Evolutionary conservation across 2,888 invertebrate genomes (phyloP).

Genomic region (Ligdia adustata): DNA sequence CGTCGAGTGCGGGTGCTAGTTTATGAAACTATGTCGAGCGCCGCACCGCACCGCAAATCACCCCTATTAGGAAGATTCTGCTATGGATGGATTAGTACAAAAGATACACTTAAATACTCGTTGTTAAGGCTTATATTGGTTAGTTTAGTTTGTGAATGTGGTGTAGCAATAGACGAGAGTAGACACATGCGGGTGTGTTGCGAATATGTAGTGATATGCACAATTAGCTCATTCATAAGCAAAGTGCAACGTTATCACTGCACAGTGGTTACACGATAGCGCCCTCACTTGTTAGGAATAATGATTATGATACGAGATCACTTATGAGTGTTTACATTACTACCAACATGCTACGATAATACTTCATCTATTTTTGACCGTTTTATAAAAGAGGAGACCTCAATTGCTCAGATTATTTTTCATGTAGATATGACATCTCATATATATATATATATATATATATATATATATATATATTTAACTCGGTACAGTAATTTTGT

Average conservation of each 20-base stretch:
- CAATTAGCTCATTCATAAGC: slow-evolving; percentile 27
- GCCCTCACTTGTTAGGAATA: too few species aligned
- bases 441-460: too few species aligned
- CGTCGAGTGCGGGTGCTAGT: slow-evolving; percentile 13
- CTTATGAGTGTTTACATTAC: too few species aligned
- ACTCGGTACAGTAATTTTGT: too few species aligned
- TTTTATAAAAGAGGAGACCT: too few species aligned
- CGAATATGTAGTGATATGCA: slow-evolving; percentile 43
- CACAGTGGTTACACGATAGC: neutral
- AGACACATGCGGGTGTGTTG: slow-evolving; percentile 47
- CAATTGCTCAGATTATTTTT: too few species aligned
- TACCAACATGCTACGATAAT: too few species aligned
- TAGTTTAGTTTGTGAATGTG: too few species aligned
- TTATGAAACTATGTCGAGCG: slow-evolving; percentile 9
- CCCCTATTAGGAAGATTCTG: slow-evolving; percentile 11
- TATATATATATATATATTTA: too few species aligned
- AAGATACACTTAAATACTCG: neutral
- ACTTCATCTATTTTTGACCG: too few species aligned
- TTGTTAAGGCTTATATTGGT: slow-evolving; percentile 7
- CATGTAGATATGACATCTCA: too few species aligned
- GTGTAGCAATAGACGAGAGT: neutral
- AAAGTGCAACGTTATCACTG: neutral
- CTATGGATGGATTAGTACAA: neutral
- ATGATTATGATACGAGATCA: too few species aligned
- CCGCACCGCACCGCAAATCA: slow-evolving; percentile 6